phyloP scores from a whole-genome alignment of 92 coral and sea anemone genomes.

The Umimayanthus kanabou region DNA sequence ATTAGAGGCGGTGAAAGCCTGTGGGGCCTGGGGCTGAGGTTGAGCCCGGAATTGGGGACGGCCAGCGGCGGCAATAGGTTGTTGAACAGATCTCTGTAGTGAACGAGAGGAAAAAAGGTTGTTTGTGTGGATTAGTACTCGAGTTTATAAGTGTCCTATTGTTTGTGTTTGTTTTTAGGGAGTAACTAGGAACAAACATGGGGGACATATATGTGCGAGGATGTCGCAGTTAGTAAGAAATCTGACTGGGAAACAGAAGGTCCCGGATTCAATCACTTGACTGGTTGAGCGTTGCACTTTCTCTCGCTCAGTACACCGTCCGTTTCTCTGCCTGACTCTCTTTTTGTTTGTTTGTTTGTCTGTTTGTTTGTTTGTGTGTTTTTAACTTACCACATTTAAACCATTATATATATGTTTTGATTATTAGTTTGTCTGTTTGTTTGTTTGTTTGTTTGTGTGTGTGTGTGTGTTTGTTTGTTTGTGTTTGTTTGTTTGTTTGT shows the following conservation, averaged over 20 bases:
- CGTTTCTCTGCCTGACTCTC: neutral
- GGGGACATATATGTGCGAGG: neutral
- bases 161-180: neutral
- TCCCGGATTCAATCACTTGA: too few species aligned
- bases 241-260: too few species aligned
- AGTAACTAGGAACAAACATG: neutral
- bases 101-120: neutral
- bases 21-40: conserved; percentile 5
- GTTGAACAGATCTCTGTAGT: conserved; percentile 1
- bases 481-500: neutral
- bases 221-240: too few species aligned
- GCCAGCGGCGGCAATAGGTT: neutral
- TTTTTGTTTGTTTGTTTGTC: too few species aligned
- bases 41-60: conserved; percentile 12
- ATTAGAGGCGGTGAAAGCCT: neutral
- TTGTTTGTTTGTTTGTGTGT: too few species aligned
- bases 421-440: neutral
- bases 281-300: too few species aligned
- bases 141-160: neutral
- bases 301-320: too few species aligned
- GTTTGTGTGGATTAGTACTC: too few species aligned
- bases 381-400: too few species aligned
- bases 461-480: neutral
- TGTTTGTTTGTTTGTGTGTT: too few species aligned
- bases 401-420: too few species aligned